Conservation (phyloP, 2,797 vertebrate genomes). For the Holocentrus rufus region DNA sequence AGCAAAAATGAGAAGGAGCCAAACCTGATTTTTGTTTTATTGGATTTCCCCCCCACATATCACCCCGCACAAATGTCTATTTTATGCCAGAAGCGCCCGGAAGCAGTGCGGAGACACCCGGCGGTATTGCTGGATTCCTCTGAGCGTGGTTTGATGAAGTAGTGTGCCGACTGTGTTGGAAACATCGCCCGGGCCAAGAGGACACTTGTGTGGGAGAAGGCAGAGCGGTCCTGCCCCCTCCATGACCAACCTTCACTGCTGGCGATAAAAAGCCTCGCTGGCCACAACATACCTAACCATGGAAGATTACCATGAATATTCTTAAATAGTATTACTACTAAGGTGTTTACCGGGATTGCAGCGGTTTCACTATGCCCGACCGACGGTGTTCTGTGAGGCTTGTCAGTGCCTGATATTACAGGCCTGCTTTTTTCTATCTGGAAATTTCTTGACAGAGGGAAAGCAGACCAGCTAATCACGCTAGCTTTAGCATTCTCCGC, state of each 20-base stretch:
- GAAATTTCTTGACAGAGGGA: constrained; percentile 73
- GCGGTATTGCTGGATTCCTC: constrained; percentile 32
- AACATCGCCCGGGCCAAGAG: constrained; percentile 46
- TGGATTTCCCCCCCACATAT: neutral
- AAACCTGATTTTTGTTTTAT: constrained; percentile 9
- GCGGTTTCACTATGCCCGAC: constrained; percentile 61
- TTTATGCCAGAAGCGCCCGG: neutral
- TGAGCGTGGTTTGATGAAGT: constrained; percentile 20
- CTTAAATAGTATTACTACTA: constrained; percentile 23
- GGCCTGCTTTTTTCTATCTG: constrained; percentile 75
- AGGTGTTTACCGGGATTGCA: constrained; percentile 8
- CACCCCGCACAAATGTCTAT: neutral
- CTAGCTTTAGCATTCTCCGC: constrained; percentile 52
- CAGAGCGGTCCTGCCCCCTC: constrained; percentile 52
- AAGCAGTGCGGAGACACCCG: constrained; percentile 3
- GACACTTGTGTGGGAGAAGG: constrained; percentile 46
- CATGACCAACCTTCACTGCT: constrained; percentile 55
- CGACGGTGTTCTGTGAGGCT: constrained; percentile 48
- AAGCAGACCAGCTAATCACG: constrained; percentile 65
- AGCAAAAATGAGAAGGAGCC: constrained; percentile 55
- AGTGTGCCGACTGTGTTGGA: constrained; percentile 40
- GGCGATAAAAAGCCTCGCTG: constrained; percentile 44
- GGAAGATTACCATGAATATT: constrained; percentile 35
- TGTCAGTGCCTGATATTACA: constrained; percentile 60
- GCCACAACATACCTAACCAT: constrained; percentile 28